Evolutionary conservation across 2,888 invertebrate species (phyloP), one percentile per base, ranked within the genome.

Genomic region (Aphidius colemani): DNA sequence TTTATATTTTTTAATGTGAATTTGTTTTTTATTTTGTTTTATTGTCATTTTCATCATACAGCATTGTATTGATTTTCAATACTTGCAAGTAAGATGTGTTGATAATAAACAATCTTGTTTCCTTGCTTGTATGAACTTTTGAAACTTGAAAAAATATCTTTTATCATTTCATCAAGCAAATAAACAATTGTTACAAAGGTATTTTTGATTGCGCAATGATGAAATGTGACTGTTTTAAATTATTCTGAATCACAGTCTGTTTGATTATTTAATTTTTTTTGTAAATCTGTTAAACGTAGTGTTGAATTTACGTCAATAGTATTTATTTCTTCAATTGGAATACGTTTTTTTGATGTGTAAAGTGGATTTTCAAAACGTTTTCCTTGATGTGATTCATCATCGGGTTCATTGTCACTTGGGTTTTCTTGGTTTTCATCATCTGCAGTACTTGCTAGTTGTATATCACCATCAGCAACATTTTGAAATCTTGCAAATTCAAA

Each of bases 401-500:
- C 9, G 44, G 41, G 43, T 11, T 40, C 13, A 9, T 50, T 43
- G 30, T 44, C 51, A n/a, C 2, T 50, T 30, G 3, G 30, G 0
- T 30, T 30, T 30, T 5, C 5, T 30, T 30, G 30, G 1, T 59
- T 63, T 13, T 65, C 41, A 45, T 56, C 59, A 7, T 55, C 41
- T 7, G 50, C 30, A n/a, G 49, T 49, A 8, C 63, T 67, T 1
- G 72, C 71, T 7, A 81, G 70, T 43, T 72, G 74, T 5, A 81
- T 77, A 51, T 72, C 76, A n/a, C 79, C 78, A 49, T 81, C 82
- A 0, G 72, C 53, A 5, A 75, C 56, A 55, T 82, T 82, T 61
- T 82, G 80, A 57, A 82, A 82, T 39, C 81, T 77, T 4, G 82
- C 82, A 55, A 81, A 82, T n/a, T 75, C 68, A 59, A 78, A 78